These are phyloP conservation scores for Aporophyla lueneburgensis DNA, from an alignment of 2,888 invertebrate species.

Conservation along the genomic window DNA sequence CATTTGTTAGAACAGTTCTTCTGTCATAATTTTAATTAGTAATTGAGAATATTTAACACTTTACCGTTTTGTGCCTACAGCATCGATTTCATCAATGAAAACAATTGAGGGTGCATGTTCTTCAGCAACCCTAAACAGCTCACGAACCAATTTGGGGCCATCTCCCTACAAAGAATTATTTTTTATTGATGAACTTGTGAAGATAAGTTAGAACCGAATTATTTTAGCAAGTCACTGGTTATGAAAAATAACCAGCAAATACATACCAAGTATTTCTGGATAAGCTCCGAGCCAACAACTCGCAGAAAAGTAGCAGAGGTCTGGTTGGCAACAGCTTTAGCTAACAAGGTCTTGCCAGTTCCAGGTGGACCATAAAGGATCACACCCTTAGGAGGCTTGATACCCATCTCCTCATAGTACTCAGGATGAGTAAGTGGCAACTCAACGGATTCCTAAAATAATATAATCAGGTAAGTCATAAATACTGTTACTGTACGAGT, in stretches of 20 bases:
- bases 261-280: constrained; percentile 98
- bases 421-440: constrained; percentile 99
- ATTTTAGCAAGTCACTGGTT: constrained; percentile 1
- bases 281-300: constrained; percentile 99
- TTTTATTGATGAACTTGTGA: neutral
- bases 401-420: constrained; percentile 99
- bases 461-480: neutral
- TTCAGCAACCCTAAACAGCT: constrained; percentile 99
- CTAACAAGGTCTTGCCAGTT: constrained; percentile 99
- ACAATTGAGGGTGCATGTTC: constrained; percentile 99
- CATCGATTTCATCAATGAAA: constrained; percentile 99
- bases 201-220: neutral
- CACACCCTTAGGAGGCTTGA: constrained; percentile 99
- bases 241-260: neutral
- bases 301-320: constrained; percentile 99
- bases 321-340: constrained; percentile 99
- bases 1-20: constrained; percentile 3
- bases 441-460: constrained; percentile 96
- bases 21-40: neutral
- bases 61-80: constrained; percentile 98
- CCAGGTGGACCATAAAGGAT: constrained; percentile 99
- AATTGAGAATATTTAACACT: neutral
- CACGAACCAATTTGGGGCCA: constrained; percentile 99
- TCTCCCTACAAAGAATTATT: constrained; percentile 93
- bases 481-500: neutral